Conservation (phyloP, 2,888 invertebrate species). For the Heliothis peltigera region DNA sequence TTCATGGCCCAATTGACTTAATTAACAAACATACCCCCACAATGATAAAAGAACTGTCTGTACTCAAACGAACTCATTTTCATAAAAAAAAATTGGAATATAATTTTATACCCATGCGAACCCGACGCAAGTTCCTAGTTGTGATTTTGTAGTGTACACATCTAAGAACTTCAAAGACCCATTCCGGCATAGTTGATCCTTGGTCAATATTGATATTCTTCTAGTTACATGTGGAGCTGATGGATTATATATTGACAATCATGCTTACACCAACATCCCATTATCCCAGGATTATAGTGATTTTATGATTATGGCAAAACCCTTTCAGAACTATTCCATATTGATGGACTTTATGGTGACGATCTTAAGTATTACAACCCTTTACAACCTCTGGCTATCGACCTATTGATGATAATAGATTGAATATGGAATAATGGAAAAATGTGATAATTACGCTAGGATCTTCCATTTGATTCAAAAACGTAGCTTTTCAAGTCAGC, state of each 20-base stretch:
- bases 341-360: not conserved
- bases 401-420: not conserved
- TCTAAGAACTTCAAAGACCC: no score
- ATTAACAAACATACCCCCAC: no score
- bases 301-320: constrained; percentile 14
- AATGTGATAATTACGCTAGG: not conserved
- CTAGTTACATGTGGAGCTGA: not conserved
- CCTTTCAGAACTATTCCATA: constrained; percentile 19
- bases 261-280: not conserved
- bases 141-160: no score
- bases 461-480: not conserved
- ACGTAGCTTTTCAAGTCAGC: no score
- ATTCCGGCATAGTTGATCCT: not conserved
- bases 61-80: no score
- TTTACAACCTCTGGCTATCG: no score
- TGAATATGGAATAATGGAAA: no score
- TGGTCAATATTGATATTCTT: not conserved
- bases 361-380: no score
- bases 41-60: no score
- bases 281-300: constrained; percentile 2
- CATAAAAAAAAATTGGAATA: no score
- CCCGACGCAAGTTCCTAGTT: not conserved
- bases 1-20: no score
- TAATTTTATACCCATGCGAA: no score
- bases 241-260: not conserved